Evolutionary conservation across 2,888 invertebrate genomes (phyloP).

Genomic region (Cylloceria caligata): DNA sequence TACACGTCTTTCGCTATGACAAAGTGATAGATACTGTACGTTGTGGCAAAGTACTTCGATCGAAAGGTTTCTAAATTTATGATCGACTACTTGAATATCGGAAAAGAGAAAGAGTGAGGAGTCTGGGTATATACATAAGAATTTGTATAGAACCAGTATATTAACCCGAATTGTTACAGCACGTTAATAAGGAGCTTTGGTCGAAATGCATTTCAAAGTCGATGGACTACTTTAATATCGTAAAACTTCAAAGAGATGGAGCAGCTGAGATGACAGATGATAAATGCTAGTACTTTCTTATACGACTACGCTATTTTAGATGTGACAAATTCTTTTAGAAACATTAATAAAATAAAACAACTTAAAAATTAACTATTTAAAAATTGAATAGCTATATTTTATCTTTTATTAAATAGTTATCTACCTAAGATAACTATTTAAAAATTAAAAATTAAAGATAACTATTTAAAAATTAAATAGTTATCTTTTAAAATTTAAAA

Average conservation of each 20-base stretch:
- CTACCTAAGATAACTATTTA: too few relatives aligned
- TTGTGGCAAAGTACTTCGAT: constrained; percentile 3
- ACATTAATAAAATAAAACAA: neutral
- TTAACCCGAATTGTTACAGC: neutral
- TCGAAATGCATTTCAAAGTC: constrained; percentile 7
- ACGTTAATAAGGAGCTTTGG: neutral
- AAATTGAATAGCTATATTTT: too few relatives aligned
- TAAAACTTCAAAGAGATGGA: neutral
- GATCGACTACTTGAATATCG: constrained; percentile 17
- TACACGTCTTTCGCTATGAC: constrained; percentile 26
- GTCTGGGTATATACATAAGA: neutral
- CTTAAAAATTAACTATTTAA: neutral
- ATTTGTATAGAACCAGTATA: neutral
- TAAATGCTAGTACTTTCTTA: neutral
- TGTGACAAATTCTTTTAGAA: neutral
- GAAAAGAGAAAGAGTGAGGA: neutral
- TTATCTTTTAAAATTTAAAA: too few relatives aligned
- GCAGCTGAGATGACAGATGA: neutral
- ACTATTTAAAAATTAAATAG: too few relatives aligned
- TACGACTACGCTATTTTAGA: neutral
- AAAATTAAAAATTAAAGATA: too few relatives aligned
- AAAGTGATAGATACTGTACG: constrained; percentile 22
- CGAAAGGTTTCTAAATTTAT: constrained; percentile 20
- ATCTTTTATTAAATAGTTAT: too few relatives aligned
- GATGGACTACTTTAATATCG: neutral